phyloP scores from a whole-genome alignment of 2,113 vertebrate genomes.

The Eptatretus burgeri region DNA sequence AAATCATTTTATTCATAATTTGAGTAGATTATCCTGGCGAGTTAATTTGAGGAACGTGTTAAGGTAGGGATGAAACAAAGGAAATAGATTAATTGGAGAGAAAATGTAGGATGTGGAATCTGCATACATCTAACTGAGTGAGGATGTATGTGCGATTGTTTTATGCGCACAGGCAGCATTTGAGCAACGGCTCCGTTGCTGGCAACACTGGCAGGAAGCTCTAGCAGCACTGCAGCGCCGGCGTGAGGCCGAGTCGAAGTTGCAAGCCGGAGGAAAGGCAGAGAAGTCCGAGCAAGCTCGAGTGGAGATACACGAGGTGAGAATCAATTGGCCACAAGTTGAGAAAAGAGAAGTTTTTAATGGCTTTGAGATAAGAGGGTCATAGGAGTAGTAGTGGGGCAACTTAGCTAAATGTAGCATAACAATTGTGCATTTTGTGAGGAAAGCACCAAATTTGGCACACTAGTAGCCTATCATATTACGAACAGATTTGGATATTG shows the following conservation, averaged over 20 bases:
- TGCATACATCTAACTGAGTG: constrained; percentile 55
- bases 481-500: no score
- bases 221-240: constrained; percentile 66
- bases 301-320: constrained; percentile 69
- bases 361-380: not conserved
- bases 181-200: constrained; percentile 76
- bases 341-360: no score
- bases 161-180: constrained; percentile 41
- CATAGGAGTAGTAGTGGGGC: not conserved
- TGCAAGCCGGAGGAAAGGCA: constrained; percentile 51
- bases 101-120: not conserved
- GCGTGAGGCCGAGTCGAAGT: constrained; percentile 57
- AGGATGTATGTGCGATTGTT: constrained; percentile 21
- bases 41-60: no score
- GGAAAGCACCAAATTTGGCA: no score
- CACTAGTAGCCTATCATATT: no score
- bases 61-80: no score
- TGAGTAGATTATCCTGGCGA: no score
- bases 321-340: not conserved
- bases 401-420: no score
- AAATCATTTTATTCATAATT: not conserved
- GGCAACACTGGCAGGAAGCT: constrained; percentile 93
- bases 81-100: no score
- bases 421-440: no score
- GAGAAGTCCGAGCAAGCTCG: constrained; percentile 90